Evolutionary conservation across 2,113 vertebrate genomes (phyloP).

Genomic region (Probosciger aterrimus): DNA sequence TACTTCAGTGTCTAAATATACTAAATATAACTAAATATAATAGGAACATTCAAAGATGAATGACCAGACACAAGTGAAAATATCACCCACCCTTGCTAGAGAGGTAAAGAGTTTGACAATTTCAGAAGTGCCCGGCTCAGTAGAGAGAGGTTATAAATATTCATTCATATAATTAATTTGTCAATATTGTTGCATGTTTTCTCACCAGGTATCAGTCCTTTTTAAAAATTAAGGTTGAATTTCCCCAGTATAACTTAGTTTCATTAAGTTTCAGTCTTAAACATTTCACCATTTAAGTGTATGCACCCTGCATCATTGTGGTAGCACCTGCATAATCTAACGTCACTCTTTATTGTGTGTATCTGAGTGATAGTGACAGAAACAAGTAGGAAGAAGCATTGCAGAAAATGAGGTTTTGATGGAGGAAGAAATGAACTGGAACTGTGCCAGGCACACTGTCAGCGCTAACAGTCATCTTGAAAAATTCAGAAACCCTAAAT

Average conservation of each 20-base stretch:
- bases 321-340: neutral
- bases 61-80: neutral
- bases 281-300: neutral
- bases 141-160: neutral
- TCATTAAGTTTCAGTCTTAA: neutral
- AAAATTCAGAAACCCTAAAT: neutral
- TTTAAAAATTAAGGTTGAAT: neutral
- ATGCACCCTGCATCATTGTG: fast-evolving
- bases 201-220: neutral
- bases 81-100: neutral
- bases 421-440: neutral
- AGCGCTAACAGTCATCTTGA: neutral
- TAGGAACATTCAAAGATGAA: neutral
- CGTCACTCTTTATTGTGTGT: neutral
- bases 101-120: neutral
- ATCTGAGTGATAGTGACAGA: neutral
- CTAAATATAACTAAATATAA: neutral
- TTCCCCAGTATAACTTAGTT: neutral
- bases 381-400: neutral
- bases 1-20: neutral
- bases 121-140: neutral
- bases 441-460: neutral
- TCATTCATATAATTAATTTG: neutral
- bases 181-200: neutral
- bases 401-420: neutral